These are phyloP conservation scores for Musca domestica DNA, from an alignment of 1,140 invertebrate genomes.

Conservation along the genomic window DNA sequence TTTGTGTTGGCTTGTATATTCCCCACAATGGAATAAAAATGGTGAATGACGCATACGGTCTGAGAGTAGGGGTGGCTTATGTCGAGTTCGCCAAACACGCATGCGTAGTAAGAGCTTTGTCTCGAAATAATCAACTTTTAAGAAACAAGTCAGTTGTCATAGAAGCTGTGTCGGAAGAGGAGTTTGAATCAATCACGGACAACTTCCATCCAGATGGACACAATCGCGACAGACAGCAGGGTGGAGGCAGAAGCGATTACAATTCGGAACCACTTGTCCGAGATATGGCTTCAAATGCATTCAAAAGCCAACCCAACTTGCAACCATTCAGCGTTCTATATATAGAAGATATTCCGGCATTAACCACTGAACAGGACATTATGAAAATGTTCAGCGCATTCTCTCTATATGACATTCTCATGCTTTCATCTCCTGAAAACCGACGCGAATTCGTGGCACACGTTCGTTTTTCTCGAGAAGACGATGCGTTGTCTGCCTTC, in stretches of 20 bases:
- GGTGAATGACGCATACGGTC: constrained; percentile 75
- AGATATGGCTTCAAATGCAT: not conserved
- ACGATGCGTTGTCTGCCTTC: constrained; percentile 66
- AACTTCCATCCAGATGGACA: not conserved
- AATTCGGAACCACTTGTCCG: constrained; percentile 4
- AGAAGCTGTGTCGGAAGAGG: constrained; percentile 38
- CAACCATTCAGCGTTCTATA: constrained; percentile 60
- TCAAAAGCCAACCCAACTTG: constrained; percentile 15
- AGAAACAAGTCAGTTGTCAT: constrained; percentile 58
- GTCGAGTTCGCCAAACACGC: constrained; percentile 70
- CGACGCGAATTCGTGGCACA: constrained; percentile 63
- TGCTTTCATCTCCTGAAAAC: constrained; percentile 60
- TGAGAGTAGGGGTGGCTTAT: constrained; percentile 75
- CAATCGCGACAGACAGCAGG: constrained; percentile 7
- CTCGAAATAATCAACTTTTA: constrained; percentile 59
- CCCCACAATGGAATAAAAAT: constrained; percentile 82
- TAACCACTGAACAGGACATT: constrained; percentile 74
- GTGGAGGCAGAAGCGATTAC: not conserved
- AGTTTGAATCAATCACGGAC: constrained; percentile 33
- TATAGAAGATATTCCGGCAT: constrained; percentile 70
- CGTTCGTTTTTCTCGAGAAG: constrained; percentile 69
- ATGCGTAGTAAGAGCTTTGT: constrained; percentile 69
- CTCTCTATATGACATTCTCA: constrained; percentile 69
- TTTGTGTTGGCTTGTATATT: constrained; percentile 77
- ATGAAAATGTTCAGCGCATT: constrained; percentile 72